A percentile compares a stretch with the other conserved stretches of the same genome.
These are phyloP conservation scores for Premnoplex brunnescens DNA, from an alignment of 2,797 vertebrate species.

Conservation along the genomic window DNA sequence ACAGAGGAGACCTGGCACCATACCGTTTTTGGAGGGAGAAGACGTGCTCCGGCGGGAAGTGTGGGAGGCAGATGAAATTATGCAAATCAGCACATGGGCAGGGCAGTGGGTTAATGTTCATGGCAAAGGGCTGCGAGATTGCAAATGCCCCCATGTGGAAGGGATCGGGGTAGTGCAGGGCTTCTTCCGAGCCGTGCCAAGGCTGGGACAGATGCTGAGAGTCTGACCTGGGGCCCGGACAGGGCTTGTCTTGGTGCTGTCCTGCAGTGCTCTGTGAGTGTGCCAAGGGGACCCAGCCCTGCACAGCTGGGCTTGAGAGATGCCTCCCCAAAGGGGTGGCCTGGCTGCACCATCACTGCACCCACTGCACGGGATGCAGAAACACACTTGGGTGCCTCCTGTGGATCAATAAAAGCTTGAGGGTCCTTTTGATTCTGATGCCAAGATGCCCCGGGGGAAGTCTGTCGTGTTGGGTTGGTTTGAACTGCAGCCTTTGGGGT, in stretches of 20 bases:
- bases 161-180: neutral
- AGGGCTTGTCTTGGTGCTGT: accelerated
- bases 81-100: neutral
- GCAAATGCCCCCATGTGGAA: neutral
- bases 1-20: neutral
- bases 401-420: accelerated
- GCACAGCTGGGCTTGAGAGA: neutral
- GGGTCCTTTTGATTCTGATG: neutral
- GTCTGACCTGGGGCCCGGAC: accelerated
- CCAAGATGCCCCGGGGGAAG: neutral
- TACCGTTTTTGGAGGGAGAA: neutral
- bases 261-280: accelerated
- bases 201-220: neutral
- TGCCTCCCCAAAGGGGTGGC: accelerated
- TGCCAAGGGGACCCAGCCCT: neutral
- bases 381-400: accelerated
- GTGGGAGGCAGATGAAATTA: constrained; percentile 18
- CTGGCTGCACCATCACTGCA: neutral
- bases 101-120: constrained; percentile 42
- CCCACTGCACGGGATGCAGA: neutral
- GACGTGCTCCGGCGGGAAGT: neutral
- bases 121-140: neutral
- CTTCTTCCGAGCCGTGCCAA: accelerated
- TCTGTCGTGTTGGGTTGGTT: neutral
- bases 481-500: accelerated